These are phyloP conservation scores for Glossophaga mutica DNA, from an alignment of 2,797 vertebrate species.

Conservation along the genomic window DNA sequence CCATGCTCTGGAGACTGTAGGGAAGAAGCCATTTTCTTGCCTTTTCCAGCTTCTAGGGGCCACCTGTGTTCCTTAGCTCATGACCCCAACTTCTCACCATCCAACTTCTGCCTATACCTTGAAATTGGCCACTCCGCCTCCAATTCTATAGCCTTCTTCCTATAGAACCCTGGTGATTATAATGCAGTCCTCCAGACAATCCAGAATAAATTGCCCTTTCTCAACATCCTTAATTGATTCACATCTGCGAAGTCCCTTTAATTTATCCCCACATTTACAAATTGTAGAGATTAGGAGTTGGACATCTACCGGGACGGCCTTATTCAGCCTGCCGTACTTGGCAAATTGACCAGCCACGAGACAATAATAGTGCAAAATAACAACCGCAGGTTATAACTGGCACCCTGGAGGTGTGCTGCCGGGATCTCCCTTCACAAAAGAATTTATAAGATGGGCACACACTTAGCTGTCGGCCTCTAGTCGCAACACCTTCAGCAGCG, in stretches of 20 bases:
- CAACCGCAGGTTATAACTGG: background rate
- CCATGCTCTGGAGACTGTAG: background rate
- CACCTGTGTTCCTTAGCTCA: background rate
- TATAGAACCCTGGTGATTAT: background rate
- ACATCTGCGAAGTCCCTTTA: background rate
- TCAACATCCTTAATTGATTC: background rate
- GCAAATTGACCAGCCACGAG: background rate
- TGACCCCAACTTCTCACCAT: background rate
- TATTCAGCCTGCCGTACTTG: background rate
- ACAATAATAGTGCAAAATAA: background rate
- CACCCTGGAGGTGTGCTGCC: background rate
- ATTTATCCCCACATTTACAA: background rate
- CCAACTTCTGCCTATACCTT: background rate
- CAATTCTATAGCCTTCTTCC: rapidly evolving
- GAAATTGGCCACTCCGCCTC: background rate
- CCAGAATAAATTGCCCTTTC: background rate
- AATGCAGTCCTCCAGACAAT: background rate
- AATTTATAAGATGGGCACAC: background rate
- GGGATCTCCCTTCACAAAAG: background rate
- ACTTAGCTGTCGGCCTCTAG: background rate
- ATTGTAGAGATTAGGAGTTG: background rate
- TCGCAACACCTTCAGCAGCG: background rate
- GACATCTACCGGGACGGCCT: background rate
- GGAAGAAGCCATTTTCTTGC: background rate
- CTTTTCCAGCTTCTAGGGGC: background rate